A percentile compares a stretch with the other conserved stretches of the same genome.
phyloP scores from a whole-genome alignment of 2,888 invertebrate genomes.

The Sinohyriopsis cumingii region DNA sequence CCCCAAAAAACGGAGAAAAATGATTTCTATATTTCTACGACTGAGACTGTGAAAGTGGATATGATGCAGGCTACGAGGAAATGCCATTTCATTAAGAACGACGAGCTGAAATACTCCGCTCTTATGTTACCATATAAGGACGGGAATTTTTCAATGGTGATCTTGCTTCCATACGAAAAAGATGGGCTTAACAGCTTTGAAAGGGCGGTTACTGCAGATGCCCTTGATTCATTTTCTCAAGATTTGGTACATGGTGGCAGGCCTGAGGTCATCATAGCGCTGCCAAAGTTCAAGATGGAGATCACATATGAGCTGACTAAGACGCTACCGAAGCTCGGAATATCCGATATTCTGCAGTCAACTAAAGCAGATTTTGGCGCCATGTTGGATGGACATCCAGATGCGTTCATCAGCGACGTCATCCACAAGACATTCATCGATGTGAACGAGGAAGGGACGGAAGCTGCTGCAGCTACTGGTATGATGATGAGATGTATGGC shows the following conservation, averaged over 20 bases:
- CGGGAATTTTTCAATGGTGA: conserved; percentile 18
- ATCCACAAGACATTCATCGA: conserved; percentile 42
- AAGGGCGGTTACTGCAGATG: conserved; percentile 8
- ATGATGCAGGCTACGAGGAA: conserved; percentile 81
- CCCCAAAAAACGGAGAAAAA: conserved; percentile 70
- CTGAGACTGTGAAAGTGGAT: conserved; percentile 71
- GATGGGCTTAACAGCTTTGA: conserved; percentile 33
- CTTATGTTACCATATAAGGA: conserved; percentile 81
- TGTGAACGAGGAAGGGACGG: conserved; percentile 35
- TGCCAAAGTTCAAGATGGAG: conserved; percentile 57
- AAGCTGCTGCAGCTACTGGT: conserved; percentile 24
- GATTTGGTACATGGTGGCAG: conserved; percentile 4
- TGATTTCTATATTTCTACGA: conserved; percentile 75
- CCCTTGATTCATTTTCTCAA: conserved; percentile 1
- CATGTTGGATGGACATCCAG: conserved; percentile 18
- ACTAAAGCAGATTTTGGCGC: conserved; percentile 26
- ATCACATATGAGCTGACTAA: conserved; percentile 29
- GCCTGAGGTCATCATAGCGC: conserved; percentile 20
- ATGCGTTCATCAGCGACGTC: conserved; percentile 26
- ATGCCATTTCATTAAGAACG: conserved; percentile 73
- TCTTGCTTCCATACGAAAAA: conserved; percentile 31
- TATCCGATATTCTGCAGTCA: conserved; percentile 49
- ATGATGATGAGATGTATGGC: conserved; percentile 6
- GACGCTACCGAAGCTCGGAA: conserved; percentile 44
- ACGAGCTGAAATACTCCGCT: conserved; percentile 82